phyloP scores from a whole-genome alignment of 2,888 invertebrate genomes.

The Cataglyphis rosenhaueri region DNA sequence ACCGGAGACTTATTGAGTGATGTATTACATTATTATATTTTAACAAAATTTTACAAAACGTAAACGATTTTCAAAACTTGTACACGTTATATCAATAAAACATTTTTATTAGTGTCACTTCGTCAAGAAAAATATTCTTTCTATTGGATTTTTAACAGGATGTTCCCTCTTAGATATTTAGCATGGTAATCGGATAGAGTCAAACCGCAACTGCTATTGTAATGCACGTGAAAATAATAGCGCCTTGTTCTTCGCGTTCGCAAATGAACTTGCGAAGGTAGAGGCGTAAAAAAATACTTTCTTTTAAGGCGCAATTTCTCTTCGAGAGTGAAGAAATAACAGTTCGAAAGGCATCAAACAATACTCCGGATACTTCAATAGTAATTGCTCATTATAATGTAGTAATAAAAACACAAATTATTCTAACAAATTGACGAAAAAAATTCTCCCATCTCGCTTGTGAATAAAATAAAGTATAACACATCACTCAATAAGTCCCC shows the following conservation, averaged over 20 bases:
- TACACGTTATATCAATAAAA: background rate
- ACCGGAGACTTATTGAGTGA: too few species aligned
- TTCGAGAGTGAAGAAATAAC: slow-evolving; percentile 63
- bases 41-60: background rate
- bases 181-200: slow-evolving; percentile 5
- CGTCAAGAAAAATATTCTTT: background rate
- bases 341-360: slow-evolving; percentile 16
- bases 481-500: too few species aligned
- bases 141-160: background rate
- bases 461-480: background rate
- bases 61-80: background rate
- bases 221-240: slow-evolving; percentile 47
- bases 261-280: slow-evolving; percentile 50
- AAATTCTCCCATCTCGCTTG: background rate
- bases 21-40: background rate
- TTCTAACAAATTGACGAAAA: background rate
- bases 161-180: background rate
- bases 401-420: slow-evolving; percentile 13
- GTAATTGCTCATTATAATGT: background rate
- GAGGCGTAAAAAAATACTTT: slow-evolving; percentile 67
- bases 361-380: background rate
- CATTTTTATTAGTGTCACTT: background rate
- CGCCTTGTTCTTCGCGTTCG: slow-evolving; percentile 7
- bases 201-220: slow-evolving; percentile 7
- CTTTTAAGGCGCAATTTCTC: slow-evolving; percentile 73